Conservation (phyloP, 2,797 vertebrate species). For the Lithobates pipiens region DNA sequence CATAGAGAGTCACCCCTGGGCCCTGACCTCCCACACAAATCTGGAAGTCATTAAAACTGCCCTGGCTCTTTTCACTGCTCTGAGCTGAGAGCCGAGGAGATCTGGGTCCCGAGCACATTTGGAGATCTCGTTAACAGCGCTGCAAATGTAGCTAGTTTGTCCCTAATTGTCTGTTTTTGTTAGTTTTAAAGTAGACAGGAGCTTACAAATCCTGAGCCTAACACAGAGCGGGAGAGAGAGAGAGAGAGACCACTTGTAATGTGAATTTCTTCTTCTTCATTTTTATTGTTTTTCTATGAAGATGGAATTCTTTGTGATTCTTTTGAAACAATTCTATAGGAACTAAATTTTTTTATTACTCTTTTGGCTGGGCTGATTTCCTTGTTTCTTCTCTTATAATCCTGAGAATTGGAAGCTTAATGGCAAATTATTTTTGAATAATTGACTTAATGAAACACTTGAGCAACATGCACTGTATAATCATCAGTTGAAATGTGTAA, state of each 20-base stretch:
- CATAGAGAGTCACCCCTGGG: constrained; percentile 95
- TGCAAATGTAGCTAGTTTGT: constrained; percentile 59
- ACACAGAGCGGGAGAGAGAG: not conserved
- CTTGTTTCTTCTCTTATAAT: not conserved
- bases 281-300: not conserved
- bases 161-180: constrained; percentile 55
- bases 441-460: constrained; percentile 43
- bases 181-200: constrained; percentile 50
- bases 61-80: constrained; percentile 67
- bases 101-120: constrained; percentile 71
- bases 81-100: constrained; percentile 66
- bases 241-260: not conserved
- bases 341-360: not conserved
- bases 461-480: not conserved
- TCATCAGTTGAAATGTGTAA: not conserved
- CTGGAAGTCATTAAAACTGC: constrained; percentile 97
- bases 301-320: constrained; percentile 15
- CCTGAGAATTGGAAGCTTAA: not conserved
- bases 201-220: constrained; percentile 17
- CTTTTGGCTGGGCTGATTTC: not conserved
- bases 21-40: constrained; percentile 98
- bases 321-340: constrained; percentile 24
- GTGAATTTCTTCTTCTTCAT: not conserved
- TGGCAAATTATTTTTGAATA: constrained; percentile 10
- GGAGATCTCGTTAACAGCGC: constrained; percentile 77